phyloP scores from a whole-genome alignment of 1,140 invertebrate genomes.

The Rhopalosiphum padi region DNA sequence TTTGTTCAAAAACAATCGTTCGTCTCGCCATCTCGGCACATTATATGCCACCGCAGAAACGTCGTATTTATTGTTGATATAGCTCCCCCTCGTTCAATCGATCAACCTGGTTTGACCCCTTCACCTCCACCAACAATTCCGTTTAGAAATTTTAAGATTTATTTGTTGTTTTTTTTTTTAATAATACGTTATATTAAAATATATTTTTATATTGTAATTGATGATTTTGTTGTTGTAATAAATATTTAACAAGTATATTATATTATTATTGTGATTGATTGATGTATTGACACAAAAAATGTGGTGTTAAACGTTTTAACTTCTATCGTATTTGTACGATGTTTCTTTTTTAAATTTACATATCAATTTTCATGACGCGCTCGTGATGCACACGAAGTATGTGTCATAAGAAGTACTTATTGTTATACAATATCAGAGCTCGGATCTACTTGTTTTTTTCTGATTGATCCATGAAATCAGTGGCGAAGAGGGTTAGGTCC shows the following conservation, averaged over 20 bases:
- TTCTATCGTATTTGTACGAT: neutral
- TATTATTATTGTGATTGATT: neutral
- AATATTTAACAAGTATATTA: neutral
- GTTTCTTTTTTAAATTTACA: neutral
- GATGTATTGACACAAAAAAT: neutral
- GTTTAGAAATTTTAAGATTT: neutral
- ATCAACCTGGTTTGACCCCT: too few relatives aligned
- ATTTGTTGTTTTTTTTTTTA: too few relatives aligned
- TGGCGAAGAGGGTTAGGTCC: neutral
- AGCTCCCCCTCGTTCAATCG: too few relatives aligned
- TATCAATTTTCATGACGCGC: neutral
- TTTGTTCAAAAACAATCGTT: neutral
- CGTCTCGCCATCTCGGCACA: too few relatives aligned
- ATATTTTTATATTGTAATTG: neutral
- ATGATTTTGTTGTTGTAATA: neutral
- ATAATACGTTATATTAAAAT: neutral
- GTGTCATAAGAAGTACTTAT: neutral
- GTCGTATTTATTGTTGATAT: neutral
- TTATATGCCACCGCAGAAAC: too few relatives aligned
- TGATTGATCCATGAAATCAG: neutral
- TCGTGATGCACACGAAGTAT: too few relatives aligned
- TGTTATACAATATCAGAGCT: neutral
- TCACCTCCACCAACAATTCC: rapidly evolving
- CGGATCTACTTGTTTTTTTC: neutral
- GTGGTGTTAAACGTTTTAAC: neutral